Evolutionary conservation across 1,140 invertebrate genomes (phyloP), one percentile per base, ranked within the genome.

Genomic region (Ceratina japonica): DNA sequence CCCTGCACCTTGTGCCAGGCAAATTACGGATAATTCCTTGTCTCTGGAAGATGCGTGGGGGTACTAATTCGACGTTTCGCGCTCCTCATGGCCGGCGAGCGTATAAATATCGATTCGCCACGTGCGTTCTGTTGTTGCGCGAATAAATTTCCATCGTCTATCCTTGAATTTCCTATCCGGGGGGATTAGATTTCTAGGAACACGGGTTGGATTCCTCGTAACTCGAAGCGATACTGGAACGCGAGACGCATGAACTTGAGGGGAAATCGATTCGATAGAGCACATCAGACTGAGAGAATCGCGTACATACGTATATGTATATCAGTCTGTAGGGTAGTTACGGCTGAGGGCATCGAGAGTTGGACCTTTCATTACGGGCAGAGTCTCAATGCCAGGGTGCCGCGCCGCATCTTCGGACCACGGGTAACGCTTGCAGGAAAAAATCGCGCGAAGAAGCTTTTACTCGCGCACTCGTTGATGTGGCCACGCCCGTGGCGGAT

Each of bases 401-500:
- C 24, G 13, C 31, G 16, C 54, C n/a, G 27, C 69, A 20, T 56
- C 64, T 24, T 54, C 56, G 52, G 22, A 18, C 15, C 54, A 51
- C 74, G 37, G 22, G 64, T 52, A 76, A 74, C 65, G 71, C 70
- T 68, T 58, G 18, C 24, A 51, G 27, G 71, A 81, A 84, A 83
- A 88, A 89, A 85, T 78, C 73, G 76, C 64, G 77, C 69, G 82
- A 84, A 85, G 82, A 87, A 89, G 85, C 87, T 87, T 85, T 73
- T 49, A 75, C 73, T 80, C 80, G 88, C 86, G 87, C 82, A 87
- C 87, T 91, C 89, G 88, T 87, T 88, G 86, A 91, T 88, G 87
- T 92, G 81, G 91, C 91, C 92, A 92, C 92, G 91, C 91, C 92
- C 91, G 90, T 92, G 89, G 91, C 90, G 88, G 89, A 92, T 91